Base-by-base conservation (phyloP, 1,140 invertebrate species). In the Penaeus chinensis region DNA sequence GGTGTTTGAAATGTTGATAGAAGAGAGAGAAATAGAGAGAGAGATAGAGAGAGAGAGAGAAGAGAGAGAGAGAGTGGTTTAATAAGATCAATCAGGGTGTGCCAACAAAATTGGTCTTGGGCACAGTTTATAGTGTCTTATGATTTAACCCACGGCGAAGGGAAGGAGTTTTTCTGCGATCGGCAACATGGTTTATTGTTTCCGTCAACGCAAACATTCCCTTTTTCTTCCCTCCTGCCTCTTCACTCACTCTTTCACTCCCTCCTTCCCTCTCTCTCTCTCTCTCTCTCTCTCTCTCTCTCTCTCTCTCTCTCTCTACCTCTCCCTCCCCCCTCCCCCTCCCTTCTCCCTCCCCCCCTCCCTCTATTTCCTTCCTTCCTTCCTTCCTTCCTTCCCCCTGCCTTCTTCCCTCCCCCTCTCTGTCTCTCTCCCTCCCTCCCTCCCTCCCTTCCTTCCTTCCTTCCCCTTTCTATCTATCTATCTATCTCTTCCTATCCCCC, bases 351-450 rank as follows among this genome's bases (percentile, higher is more conserved):
- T 19, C 47, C 27, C 47, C 27, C 47, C 27, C 69, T 74, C 60
- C 61, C 42, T 60, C 66, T 87, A n/a, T 42, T 78, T 77, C 80
- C 10, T 22, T 11, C 37, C 32, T 54, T 13, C 54, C 32, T 81
- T 37, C 78, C 42, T 78, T 60, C 77, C 37, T 60, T 42, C 78
- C 74, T 77, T 22, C 77, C n/a, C 27, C 22, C 24, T 18, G 32
- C 66, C 63, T 66, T 77, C 47, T 54, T 47, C 32, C 27, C 10
- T 3, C 69, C 20, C 66, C 22, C 65, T 19, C 42, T 69, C 66
- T 69, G 32, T 54, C 77, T 24, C 47, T 66, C 37, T n/a, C 61
- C 42, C 78, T 71, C 42, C 61, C 54, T 65, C 71, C 66, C 60
- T 79, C 74, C 71, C 71, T 27, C 37, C n/a, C 37, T 63, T 13